Conservation (phyloP, 2,113 vertebrate genomes). For the Damaliscus lunatus region DNA sequence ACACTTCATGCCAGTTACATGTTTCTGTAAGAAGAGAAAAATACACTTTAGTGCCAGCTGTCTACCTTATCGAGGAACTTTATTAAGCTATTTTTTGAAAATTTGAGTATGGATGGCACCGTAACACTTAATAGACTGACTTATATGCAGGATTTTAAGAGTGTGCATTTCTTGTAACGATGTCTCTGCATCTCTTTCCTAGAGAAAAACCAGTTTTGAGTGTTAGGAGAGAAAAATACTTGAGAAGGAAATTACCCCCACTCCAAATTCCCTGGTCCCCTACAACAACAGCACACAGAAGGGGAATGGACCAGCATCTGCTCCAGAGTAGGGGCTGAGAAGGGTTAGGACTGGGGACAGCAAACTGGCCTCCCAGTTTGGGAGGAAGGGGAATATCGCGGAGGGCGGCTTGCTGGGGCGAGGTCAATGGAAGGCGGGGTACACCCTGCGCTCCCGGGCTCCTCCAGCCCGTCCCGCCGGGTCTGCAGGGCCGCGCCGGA, state of each 20-base stretch:
- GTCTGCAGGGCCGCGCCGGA: not conserved
- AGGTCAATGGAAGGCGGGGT: not conserved
- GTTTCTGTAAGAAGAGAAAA: not conserved
- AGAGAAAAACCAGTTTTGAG: not conserved
- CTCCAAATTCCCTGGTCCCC: not conserved
- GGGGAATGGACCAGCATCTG: not conserved
- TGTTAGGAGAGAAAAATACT: not conserved
- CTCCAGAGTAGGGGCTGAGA: not conserved
- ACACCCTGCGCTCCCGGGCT: not conserved
- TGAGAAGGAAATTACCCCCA: not conserved
- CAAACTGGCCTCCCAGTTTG: not conserved
- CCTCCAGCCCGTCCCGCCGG: not conserved
- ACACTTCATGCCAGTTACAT: not conserved
- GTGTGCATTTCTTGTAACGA: not conserved
- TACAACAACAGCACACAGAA: not conserved
- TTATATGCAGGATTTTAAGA: not conserved
- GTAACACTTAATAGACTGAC: not conserved
- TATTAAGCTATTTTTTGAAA: slow-evolving; percentile 10
- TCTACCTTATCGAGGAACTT: not conserved
- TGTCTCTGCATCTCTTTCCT: not conserved
- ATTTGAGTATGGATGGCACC: not conserved
- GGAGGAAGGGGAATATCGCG: not conserved
- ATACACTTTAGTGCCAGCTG: not conserved
- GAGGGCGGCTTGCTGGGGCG: not conserved
- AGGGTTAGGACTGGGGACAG: not conserved